phyloP scores from a whole-genome alignment of 2,113 vertebrate species.

The Entomyzon cyanotis region DNA sequence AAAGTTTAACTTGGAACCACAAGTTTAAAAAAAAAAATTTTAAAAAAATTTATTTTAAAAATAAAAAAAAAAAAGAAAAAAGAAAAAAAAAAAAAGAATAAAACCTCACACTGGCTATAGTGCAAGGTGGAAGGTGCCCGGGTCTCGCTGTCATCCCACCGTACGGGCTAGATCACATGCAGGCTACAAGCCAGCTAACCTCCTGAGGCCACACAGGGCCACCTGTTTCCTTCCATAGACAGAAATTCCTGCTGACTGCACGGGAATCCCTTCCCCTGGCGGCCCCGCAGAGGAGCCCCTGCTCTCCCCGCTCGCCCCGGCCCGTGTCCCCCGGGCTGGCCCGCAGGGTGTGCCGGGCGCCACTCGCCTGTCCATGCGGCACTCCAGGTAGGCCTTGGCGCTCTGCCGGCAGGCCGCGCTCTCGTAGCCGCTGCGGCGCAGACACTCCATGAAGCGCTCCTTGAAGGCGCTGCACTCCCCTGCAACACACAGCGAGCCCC shows the following conservation, averaged over 20 bases:
- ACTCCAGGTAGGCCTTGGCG: conserved; percentile 90
- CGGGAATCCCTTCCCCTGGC: rapidly evolving
- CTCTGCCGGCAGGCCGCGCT: conserved; percentile 83
- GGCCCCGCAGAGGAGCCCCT: not conserved
- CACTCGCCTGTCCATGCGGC: conserved; percentile 87
- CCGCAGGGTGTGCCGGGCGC: rapidly evolving
- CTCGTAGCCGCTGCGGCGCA: conserved; percentile 80
- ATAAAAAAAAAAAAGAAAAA: no score
- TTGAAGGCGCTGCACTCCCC: conserved; percentile 67
- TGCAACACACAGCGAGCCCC: not conserved
- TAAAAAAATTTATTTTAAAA: no score
- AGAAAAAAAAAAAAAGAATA: no score
- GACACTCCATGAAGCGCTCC: conserved; percentile 90
- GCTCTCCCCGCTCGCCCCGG: not conserved
- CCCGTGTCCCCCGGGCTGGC: not conserved
- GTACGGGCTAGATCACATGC: rapidly evolving
- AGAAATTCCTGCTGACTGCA: rapidly evolving
- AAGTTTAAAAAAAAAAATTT: rapidly evolving
- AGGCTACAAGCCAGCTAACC: rapidly evolving
- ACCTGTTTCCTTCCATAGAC: rapidly evolving
- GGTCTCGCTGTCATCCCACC: rapidly evolving
- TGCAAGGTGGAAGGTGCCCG: not conserved
- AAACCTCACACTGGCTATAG: rapidly evolving
- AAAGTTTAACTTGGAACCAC: not conserved
- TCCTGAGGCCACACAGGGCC: no score